A percentile compares a stretch with the other conserved stretches of the same genome.
Evolutionary conservation across 2,888 invertebrate genomes (phyloP).

Genomic region (Ennomos quercinarius): DNA sequence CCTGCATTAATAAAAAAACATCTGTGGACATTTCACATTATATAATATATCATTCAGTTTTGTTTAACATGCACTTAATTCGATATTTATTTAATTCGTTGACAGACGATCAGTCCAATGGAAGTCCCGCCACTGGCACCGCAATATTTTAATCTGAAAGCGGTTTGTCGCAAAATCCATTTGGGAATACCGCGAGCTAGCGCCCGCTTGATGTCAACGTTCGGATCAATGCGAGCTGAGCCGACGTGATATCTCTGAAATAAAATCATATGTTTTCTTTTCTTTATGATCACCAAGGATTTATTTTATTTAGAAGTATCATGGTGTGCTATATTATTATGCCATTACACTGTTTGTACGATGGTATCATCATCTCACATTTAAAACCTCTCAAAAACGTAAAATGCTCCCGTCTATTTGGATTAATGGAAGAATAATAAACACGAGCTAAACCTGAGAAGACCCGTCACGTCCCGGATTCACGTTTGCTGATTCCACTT

Average conservation of each 20-base stretch:
- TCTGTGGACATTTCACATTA: too few relatives aligned
- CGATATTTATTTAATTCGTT: not conserved
- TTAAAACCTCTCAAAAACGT: constrained; percentile 1
- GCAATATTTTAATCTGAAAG: constrained; percentile 67
- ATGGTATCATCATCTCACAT: too few relatives aligned
- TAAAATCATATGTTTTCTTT: constrained; percentile 20
- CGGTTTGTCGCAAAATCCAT: constrained; percentile 71
- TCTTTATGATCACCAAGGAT: constrained; percentile 16
- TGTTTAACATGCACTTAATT: too few relatives aligned
- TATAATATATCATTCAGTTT: too few relatives aligned
- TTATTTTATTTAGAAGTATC: too few relatives aligned
- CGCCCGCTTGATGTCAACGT: constrained; percentile 58
- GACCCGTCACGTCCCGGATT: constrained; percentile 15
- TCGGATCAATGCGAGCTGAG: constrained; percentile 58
- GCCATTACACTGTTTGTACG: too few relatives aligned
- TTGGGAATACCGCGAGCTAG: constrained; percentile 61
- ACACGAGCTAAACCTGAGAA: constrained; percentile 11
- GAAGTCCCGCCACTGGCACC: constrained; percentile 46
- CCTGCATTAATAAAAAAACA: too few relatives aligned
- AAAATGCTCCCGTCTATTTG: constrained; percentile 10
- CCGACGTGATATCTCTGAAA: constrained; percentile 36
- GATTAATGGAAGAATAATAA: constrained; percentile 18
- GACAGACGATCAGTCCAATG: constrained; percentile 23
- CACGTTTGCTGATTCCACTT: constrained; percentile 20
- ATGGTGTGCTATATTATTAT: too few relatives aligned